Conservation (phyloP, 2,888 invertebrate species). For the Chrysodeixis includens region DNA sequence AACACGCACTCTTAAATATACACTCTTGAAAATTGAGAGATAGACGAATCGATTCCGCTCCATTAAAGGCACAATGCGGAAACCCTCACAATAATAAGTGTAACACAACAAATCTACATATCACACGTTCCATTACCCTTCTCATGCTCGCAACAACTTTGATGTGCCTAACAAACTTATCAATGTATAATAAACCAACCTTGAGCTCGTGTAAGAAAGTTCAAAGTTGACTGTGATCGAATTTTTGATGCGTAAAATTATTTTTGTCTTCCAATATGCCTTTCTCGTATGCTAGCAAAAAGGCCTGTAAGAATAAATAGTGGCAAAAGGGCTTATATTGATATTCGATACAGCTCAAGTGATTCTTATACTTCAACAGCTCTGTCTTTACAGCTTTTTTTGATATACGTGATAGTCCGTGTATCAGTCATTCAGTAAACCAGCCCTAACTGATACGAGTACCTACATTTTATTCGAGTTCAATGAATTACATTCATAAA, state of each 20-base stretch:
- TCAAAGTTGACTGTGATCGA: constrained; percentile 28
- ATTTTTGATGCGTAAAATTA: constrained; percentile 36
- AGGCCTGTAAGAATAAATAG: constrained; percentile 47
- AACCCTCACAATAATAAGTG: constrained; percentile 72
- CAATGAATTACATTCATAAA: background rate
- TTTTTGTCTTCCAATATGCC: constrained; percentile 45
- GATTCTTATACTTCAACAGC: constrained; percentile 48
- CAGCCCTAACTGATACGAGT: constrained; percentile 9
- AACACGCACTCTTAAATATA: constrained; percentile 40
- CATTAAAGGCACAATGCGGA: constrained; percentile 69
- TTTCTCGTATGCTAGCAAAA: constrained; percentile 51
- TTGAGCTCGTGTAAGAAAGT: constrained; percentile 28
- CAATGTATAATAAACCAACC: constrained; percentile 19
- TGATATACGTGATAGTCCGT: constrained; percentile 6
- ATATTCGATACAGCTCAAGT: constrained; percentile 58
- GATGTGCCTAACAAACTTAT: constrained; percentile 16
- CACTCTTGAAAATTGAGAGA: constrained; percentile 60
- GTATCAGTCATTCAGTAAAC: constrained; percentile 10
- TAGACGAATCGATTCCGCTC: constrained; percentile 69
- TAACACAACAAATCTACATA: constrained; percentile 78
- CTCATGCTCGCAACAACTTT: constrained; percentile 63
- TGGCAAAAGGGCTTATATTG: constrained; percentile 49
- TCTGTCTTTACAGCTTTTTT: constrained; percentile 27
- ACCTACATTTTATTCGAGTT: background rate
- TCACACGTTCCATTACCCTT: constrained; percentile 79